These are phyloP conservation scores for Kryphioiulus occultus DNA, from an alignment of 2,888 invertebrate genomes.

Conservation along the genomic window DNA sequence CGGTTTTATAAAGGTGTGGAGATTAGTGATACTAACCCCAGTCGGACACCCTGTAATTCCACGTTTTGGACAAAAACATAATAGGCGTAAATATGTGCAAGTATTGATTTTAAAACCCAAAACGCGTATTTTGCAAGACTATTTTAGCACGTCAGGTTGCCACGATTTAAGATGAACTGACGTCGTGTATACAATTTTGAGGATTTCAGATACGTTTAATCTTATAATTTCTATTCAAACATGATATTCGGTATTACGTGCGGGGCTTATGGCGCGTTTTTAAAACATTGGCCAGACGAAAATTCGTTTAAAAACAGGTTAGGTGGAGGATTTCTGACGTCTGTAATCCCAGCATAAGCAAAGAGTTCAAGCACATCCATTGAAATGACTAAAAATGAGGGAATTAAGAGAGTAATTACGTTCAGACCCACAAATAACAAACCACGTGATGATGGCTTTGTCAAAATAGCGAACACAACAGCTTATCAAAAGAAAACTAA, in stretches of 20 bases:
- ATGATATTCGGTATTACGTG: neutral
- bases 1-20: too few species aligned
- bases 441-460: neutral
- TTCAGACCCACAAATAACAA: neutral
- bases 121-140: too few species aligned
- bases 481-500: neutral
- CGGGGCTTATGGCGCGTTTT: neutral
- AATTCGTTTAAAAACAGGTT: neutral
- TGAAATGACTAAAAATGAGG: neutral
- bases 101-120: too few species aligned
- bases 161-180: too few species aligned
- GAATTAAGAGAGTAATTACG: neutral
- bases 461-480: neutral
- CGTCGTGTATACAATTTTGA: neutral
- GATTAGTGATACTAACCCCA: too few species aligned
- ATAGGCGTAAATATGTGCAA: too few species aligned
- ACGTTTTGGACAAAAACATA: too few species aligned
- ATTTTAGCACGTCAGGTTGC: too few species aligned
- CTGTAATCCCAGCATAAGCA: neutral
- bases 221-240: neutral
- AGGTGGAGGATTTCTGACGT: neutral
- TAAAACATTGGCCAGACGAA: neutral
- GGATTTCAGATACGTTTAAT: neutral
- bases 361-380: neutral
- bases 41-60: too few species aligned